Evolutionary conservation across 1,140 invertebrate species (phyloP).

Genomic region (Mylabris phalerata): DNA sequence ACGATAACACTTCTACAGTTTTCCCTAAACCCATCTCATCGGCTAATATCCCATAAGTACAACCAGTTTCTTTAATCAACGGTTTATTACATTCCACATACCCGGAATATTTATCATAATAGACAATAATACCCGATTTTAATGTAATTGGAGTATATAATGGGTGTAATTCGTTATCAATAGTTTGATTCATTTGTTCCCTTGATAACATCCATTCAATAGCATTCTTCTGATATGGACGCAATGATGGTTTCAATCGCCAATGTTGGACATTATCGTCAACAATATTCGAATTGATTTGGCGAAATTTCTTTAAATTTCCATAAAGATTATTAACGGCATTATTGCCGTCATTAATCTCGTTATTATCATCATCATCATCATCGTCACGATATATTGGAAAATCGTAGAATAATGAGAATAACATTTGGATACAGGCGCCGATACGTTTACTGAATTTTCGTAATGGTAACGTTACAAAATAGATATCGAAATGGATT

Average conservation of each 20-base stretch:
- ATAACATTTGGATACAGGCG: conserved; percentile 25
- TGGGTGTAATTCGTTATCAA: conserved; percentile 29
- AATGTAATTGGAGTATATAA: conserved; percentile 40
- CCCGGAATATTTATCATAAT: conserved; percentile 50
- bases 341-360: conserved; percentile 7
- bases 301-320: conserved; percentile 10
- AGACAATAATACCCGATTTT: conserved; percentile 41
- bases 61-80: conserved; percentile 30
- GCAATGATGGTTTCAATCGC: conserved; percentile 43
- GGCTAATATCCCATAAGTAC: conserved; percentile 68
- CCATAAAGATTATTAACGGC: conserved; percentile 26
- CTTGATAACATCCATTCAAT: conserved; percentile 63
- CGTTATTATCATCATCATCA: conserved; percentile 10
- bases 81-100: conserved; percentile 40
- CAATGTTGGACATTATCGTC: conserved; percentile 23
- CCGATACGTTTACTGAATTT: conserved; percentile 25
- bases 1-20: conserved; percentile 57
- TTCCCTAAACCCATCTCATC: conserved; percentile 71
- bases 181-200: conserved; percentile 39
- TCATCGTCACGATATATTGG: conserved; percentile 1
- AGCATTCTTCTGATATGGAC: conserved; percentile 59
- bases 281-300: conserved; percentile 6
- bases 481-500: conserved; percentile 19
- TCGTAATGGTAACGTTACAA: conserved; percentile 27
- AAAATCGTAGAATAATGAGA: conserved; percentile 24